A percentile compares a stretch with the other conserved stretches of the same genome.
These are phyloP conservation scores for Heliconius nattereri DNA, from an alignment of 1,140 invertebrate species.

Conservation along the genomic window DNA sequence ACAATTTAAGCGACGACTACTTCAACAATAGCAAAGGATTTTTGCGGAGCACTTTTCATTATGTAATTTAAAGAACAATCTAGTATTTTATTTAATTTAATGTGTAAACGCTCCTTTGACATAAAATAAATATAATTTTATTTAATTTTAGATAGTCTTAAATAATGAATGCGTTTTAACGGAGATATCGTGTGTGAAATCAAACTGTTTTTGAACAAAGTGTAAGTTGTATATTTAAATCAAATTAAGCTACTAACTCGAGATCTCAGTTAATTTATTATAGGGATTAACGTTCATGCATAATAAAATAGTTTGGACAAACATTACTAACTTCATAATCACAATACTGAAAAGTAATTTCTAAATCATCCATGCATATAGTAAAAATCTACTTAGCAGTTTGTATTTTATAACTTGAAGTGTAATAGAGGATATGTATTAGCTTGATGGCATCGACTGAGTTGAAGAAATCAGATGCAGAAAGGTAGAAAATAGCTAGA, in stretches of 20 bases:
- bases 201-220: background rate
- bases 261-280: slow-evolving; percentile 31
- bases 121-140: background rate
- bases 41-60: background rate
- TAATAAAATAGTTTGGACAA: slow-evolving; percentile 33
- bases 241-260: background rate
- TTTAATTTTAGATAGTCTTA: background rate
- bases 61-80: background rate
- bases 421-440: slow-evolving; percentile 37
- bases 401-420: slow-evolving; percentile 32
- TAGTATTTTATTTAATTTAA: background rate
- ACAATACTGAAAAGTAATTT: slow-evolving; percentile 27
- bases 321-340: slow-evolving; percentile 24
- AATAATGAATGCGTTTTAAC: slow-evolving; percentile 18
- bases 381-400: slow-evolving; percentile 36
- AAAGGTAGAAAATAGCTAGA: slow-evolving; percentile 30
- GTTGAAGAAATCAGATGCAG: slow-evolving; percentile 35
- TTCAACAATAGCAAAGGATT: background rate
- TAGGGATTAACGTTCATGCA: slow-evolving; percentile 31
- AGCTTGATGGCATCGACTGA: slow-evolving; percentile 38
- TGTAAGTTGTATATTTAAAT: background rate
- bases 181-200: slow-evolving; percentile 37
- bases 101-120: background rate
- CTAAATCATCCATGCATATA: slow-evolving; percentile 36
- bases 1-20: slow-evolving; percentile 12